These are phyloP conservation scores for Anthonomus grandis DNA, from an alignment of 1,140 invertebrate genomes.

Conservation along the genomic window DNA sequence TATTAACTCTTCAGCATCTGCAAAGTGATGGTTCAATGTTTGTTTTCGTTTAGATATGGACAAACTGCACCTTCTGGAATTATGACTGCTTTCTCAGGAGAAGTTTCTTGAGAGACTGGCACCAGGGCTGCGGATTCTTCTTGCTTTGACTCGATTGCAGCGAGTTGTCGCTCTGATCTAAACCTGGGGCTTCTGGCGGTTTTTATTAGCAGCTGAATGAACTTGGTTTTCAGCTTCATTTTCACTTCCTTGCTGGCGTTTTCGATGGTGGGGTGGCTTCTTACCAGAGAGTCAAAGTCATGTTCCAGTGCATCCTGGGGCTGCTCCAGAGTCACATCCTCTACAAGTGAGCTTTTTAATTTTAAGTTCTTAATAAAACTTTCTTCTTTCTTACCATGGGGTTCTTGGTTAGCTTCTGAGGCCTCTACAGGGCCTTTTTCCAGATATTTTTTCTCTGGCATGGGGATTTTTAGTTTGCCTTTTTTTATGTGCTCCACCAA, in stretches of 20 bases:
- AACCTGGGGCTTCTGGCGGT: background rate
- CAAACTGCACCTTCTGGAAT: too few species aligned
- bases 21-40: too few species aligned
- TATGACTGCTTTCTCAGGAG: too few species aligned
- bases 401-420: background rate
- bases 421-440: too few species aligned
- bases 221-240: constrained; percentile 22
- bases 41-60: too few species aligned
- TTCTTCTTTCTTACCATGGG: too few species aligned
- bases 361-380: too few species aligned
- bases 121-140: background rate
- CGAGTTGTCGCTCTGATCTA: background rate
- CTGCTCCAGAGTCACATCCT: too few species aligned
- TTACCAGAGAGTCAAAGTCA: constrained; percentile 2
- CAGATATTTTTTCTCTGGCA: too few species aligned
- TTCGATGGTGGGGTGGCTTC: constrained; percentile 14
- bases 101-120: too few species aligned
- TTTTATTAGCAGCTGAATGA: constrained; percentile 14
- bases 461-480: background rate
- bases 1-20: too few species aligned
- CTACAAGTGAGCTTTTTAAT: too few species aligned
- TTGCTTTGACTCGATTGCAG: background rate
- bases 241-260: constrained; percentile 13
- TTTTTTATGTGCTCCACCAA: constrained; percentile 1
- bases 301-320: background rate